phyloP scores from a whole-genome alignment of 2,113 vertebrate genomes.

The Halichoeres trimaculatus region DNA sequence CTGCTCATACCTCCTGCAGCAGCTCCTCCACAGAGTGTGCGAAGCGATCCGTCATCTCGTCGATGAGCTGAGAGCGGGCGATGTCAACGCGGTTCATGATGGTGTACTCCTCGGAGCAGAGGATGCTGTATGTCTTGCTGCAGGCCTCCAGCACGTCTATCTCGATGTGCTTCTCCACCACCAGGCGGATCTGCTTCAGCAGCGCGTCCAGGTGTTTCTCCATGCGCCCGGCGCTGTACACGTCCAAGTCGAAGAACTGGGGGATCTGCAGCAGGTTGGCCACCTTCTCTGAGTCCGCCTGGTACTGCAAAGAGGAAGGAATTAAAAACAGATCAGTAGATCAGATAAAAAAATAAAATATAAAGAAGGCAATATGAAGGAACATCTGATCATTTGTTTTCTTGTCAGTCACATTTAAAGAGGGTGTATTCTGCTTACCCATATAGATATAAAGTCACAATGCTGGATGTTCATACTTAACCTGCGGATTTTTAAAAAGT shows the following conservation, averaged over 20 bases:
- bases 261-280: conserved; percentile 98
- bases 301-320: conserved; percentile 84
- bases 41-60: conserved; percentile 96
- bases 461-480: too few relatives aligned
- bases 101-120: conserved; percentile 98
- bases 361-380: conserved; percentile 1
- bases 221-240: conserved; percentile 98
- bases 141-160: conserved; percentile 96
- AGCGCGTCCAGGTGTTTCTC: conserved; percentile 98
- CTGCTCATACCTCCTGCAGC: conserved; percentile 90
- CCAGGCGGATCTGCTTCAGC: conserved; percentile 97
- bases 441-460: too few relatives aligned
- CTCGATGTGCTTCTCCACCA: conserved; percentile 98
- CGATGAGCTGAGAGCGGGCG: conserved; percentile 96
- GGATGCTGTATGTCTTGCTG: conserved; percentile 99
- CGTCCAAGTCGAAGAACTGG: conserved; percentile 96
- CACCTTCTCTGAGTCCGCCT: conserved; percentile 97
- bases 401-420: background rate
- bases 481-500: too few relatives aligned
- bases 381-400: background rate
- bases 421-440: too few relatives aligned
- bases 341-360: background rate
- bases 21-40: conserved; percentile 96
- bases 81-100: conserved; percentile 99
- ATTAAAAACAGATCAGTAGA: too few relatives aligned